These are phyloP conservation scores for Oscheius onirici DNA, from an alignment of 2,888 invertebrate genomes.

Conservation along the genomic window DNA sequence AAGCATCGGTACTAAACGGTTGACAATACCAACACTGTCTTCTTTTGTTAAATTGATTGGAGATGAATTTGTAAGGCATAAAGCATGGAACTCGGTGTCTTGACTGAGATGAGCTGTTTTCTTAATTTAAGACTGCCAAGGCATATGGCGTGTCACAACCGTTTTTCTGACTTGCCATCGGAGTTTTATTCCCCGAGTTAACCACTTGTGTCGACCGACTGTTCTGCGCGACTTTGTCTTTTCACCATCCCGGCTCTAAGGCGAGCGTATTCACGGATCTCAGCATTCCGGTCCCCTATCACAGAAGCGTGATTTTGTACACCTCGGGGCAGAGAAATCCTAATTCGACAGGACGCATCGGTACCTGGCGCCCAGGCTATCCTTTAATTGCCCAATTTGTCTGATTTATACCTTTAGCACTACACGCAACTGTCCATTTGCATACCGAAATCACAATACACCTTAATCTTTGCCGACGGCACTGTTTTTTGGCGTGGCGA, in stretches of 20 bases:
- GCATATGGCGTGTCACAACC: slow-evolving; percentile 29
- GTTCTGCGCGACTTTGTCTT: not conserved
- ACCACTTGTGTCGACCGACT: slow-evolving; percentile 6
- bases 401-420: slow-evolving; percentile 29
- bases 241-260: not conserved
- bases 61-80: too few relatives aligned
- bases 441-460: slow-evolving; percentile 11
- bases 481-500: not conserved
- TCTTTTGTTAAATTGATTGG: not conserved
- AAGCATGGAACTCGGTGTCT: too few relatives aligned
- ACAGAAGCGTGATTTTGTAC: slow-evolving; percentile 14
- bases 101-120: too few relatives aligned
- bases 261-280: too few relatives aligned
- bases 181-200: slow-evolving; percentile 22
- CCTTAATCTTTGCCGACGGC: not conserved
- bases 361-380: slow-evolving; percentile 30
- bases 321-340: slow-evolving; percentile 9
- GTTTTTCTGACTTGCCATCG: slow-evolving; percentile 14
- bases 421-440: slow-evolving; percentile 22
- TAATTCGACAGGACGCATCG: slow-evolving; percentile 24
- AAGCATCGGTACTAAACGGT: slow-evolving; percentile 4
- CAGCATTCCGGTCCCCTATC: not conserved
- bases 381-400: slow-evolving; percentile 31
- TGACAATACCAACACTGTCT: not conserved
- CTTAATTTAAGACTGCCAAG: not conserved